A percentile compares a stretch with the other conserved stretches of the same genome.
Conservation (phyloP, 2,797 vertebrate species). For the Coracias cyanogaster region DNA sequence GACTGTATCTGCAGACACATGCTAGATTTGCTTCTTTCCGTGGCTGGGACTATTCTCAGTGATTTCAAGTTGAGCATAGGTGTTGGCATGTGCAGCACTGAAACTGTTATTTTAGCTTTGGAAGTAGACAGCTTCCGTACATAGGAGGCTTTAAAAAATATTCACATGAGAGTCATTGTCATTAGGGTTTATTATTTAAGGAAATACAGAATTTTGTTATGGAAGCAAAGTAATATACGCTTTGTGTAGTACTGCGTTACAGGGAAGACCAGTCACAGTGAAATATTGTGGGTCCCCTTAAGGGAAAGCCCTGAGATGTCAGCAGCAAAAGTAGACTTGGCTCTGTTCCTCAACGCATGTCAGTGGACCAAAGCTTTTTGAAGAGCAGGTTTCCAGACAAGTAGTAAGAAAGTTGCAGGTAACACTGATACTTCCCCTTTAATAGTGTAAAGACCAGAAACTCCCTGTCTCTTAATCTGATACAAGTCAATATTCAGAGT, state of each 20-base stretch:
- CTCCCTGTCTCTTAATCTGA: not conserved
- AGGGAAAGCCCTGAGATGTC: not conserved
- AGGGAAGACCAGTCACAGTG: not conserved
- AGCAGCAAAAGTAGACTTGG: not conserved
- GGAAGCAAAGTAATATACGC: not conserved
- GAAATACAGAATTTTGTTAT: not conserved
- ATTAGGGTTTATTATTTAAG: constrained; percentile 5
- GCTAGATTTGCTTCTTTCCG: not conserved
- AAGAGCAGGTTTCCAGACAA: not conserved
- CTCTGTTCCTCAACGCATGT: not conserved
- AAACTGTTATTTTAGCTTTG: not conserved
- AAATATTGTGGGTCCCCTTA: not conserved
- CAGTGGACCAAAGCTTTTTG: not conserved
- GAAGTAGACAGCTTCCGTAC: not conserved
- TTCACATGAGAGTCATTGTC: not conserved
- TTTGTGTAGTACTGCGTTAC: not conserved
- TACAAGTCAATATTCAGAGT: not conserved
- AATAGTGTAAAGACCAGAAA: not conserved
- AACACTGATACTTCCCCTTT: not conserved
- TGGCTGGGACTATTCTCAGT: not conserved
- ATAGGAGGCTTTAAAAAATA: not conserved
- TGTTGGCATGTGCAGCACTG: not conserved
- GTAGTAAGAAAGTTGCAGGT: not conserved
- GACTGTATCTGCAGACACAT: not conserved
- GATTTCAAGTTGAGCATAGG: not conserved